Evolutionary conservation across 2,888 invertebrate genomes (phyloP).

Genomic region (Biston betularia): DNA sequence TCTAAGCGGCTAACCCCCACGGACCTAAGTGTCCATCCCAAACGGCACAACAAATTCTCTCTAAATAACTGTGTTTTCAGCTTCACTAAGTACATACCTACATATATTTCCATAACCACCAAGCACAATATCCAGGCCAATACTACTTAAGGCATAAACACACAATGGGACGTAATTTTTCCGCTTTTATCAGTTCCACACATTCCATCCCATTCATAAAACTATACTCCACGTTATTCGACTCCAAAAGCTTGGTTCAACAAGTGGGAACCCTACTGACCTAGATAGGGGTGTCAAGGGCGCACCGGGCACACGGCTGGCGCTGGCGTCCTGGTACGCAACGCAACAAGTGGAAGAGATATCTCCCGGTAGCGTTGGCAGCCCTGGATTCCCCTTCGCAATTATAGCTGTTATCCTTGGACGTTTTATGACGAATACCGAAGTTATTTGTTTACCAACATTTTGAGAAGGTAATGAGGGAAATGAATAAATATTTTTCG

Average conservation of each 20-base stretch:
- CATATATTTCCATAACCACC: neutral
- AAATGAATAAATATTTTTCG: slow-evolving; percentile 1
- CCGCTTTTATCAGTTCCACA: slow-evolving; percentile 7
- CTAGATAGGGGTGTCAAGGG: slow-evolving; percentile 46
- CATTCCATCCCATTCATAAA: slow-evolving; percentile 29
- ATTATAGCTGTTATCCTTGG: slow-evolving; percentile 17
- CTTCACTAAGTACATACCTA: too few species aligned
- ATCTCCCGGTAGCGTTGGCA: slow-evolving; percentile 2
- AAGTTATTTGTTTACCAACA: slow-evolving; percentile 20
- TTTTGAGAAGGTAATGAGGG: slow-evolving; percentile 4
- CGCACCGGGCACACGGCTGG: slow-evolving; percentile 30
- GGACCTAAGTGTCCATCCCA: too few species aligned
- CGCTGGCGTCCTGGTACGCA: slow-evolving; percentile 34
- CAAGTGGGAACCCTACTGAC: slow-evolving; percentile 46
- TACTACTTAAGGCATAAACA: neutral
- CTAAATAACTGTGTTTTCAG: too few species aligned
- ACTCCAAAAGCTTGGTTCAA: slow-evolving; percentile 34
- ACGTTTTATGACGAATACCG: slow-evolving; percentile 8
- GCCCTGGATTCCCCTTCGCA: slow-evolving; percentile 7
- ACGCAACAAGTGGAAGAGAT: slow-evolving; percentile 44
- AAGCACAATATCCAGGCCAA: neutral
- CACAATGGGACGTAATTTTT: neutral
- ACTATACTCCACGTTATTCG: slow-evolving; percentile 15
- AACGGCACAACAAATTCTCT: too few species aligned
- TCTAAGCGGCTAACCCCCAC: too few species aligned